Evolutionary conservation across 2,888 invertebrate species (phyloP), one percentile per base, ranked within the genome.

Genomic region (Pyralis farinalis): DNA sequence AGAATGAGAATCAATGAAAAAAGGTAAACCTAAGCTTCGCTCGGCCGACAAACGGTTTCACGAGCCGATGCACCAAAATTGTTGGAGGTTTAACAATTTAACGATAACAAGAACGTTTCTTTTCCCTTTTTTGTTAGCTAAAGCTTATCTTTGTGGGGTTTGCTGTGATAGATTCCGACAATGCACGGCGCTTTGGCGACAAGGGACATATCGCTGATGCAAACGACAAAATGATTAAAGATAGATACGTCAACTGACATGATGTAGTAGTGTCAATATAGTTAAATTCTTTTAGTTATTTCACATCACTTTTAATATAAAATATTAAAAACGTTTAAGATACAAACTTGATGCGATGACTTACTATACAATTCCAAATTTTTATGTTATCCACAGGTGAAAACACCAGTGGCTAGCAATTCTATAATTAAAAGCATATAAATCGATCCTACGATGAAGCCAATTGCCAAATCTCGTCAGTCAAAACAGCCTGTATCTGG

Each of bases 1-100:
- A 69, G 86, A 86, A 86, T 60, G 54, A 51, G 71, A 71, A 72
- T 81, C 71, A 78, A 83, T 77, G 77, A 81, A 83, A 84, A 83
- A 84, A 75, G 61, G 64, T 74, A 80, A 79, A 78, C 71, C 68
- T 63, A 69, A 71, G 63, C 58, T 42, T 55, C 51, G 47, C 51
- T 16, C 16, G 57, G 65, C 80, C 78, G 80, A 78, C 81, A 78
- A 84, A 84, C 82, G 72, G 78, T 75, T 83, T 81, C 74, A 83
- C 79, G 74, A 82, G 70, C 74, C 82, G 76, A 71, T 81, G 81
- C 80, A 80, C 77, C 69, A 53, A 73, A 72, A 70, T 71, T 71
- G 71, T 71, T 62, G 53, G 55, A 63, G 65, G 64, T 69, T 75
- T 66, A 73, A 74, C 75, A 76, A 75, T 77, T 73, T 71, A 59